Base-by-base conservation (phyloP, 1,140 invertebrate species). In the Musca domestica region DNA sequence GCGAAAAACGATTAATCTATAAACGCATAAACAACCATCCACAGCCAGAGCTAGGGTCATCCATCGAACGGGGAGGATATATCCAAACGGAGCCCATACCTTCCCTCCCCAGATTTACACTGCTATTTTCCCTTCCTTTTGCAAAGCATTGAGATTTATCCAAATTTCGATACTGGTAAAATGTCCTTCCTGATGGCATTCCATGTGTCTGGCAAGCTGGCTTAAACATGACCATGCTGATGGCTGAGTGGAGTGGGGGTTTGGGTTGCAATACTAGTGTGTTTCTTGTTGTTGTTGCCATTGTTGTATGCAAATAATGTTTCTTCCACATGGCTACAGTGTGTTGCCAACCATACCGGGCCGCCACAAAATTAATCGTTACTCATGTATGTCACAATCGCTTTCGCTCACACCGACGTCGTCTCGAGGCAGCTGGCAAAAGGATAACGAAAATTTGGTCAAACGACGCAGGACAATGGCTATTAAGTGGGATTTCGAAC, bases 1-100 rank as follows among this genome's bases (percentile, higher is more conserved):
- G 56, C 56, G 63, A 77, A 74, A 76, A 77, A 76, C 76, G 76
- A 77, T 77, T 77, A 77, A 77, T 77, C 76, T 77, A 77, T 77
- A 76, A 77, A 77, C 76, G 77, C 76, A 77, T 77, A 77, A 77
- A 77, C 76, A 77, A 77, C 76, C 27, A 61, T 41, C 56, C 30
- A 25, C 17, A 51, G 22, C 49, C 49, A 54, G 25, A 2, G 15
- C 22, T 19, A n/a, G 34, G 2, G 27, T 10, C 34, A 41, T 41
- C 4, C 34, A 41, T 41, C 34, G 34, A 41, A 41, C 10, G 34
- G 12, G 34, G n/a, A n/a, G 10, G 12, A 30, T 9, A 30, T 30
- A 30, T 2, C 34, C 6, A 41, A 10, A 41, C 6, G 10, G 4
- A 41, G 34, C 6, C 34, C 34, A 41, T 5, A 5, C 34, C 3